Evolutionary conservation across 2,797 vertebrate species (phyloP).

Genomic region (Thalassophryne amazonica): DNA sequence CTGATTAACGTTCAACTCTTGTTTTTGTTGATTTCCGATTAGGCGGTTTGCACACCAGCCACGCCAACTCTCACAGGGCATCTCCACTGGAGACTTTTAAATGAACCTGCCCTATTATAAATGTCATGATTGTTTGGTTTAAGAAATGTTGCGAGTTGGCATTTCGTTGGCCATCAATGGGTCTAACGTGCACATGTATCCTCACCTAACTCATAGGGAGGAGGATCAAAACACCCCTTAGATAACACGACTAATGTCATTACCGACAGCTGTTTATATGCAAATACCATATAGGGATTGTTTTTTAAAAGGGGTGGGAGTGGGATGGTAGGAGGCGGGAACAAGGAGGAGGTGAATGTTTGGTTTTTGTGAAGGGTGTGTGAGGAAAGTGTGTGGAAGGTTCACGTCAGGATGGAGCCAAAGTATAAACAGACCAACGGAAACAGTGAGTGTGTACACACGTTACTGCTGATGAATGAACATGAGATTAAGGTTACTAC

Average conservation of each 20-base stretch:
- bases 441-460: slow-evolving; percentile 18
- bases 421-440: slow-evolving; percentile 38
- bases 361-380: slow-evolving; percentile 9
- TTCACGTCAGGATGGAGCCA: slow-evolving; percentile 39
- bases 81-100: too few relatives aligned
- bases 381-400: slow-evolving; percentile 22
- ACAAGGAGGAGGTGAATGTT: slow-evolving; percentile 21
- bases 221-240: background rate
- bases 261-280: slow-evolving; percentile 3
- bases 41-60: too few relatives aligned
- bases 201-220: too few relatives aligned
- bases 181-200: background rate
- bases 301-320: background rate
- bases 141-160: too few relatives aligned
- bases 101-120: too few relatives aligned
- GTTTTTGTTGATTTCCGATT: too few relatives aligned
- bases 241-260: slow-evolving; percentile 6
- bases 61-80: too few relatives aligned
- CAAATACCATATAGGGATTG: background rate
- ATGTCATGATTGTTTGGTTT: too few relatives aligned
- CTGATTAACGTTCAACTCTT: too few relatives aligned
- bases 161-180: background rate
- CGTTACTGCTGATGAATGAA: slow-evolving; percentile 37
- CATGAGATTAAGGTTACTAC: slow-evolving; percentile 18
- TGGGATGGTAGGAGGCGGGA: background rate